A percentile compares a stretch with the other conserved stretches of the same genome.
Evolutionary conservation across 2,888 invertebrate species (phyloP).

Genomic region (Drosophila hawaiiensis): DNA sequence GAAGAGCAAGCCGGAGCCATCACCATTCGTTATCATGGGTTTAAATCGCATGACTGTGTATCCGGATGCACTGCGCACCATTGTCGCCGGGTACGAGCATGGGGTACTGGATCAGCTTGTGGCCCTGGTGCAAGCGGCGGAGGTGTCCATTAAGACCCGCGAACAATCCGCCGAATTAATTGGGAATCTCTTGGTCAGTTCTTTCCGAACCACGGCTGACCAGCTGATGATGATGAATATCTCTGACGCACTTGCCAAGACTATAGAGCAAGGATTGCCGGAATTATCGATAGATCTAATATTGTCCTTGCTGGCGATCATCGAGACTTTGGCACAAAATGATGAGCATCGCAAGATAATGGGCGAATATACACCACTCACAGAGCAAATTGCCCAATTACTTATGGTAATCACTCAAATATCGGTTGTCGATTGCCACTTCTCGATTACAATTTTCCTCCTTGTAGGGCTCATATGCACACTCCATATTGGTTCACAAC

Average conservation of each 20-base stretch:
- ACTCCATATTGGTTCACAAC: constrained; percentile 74
- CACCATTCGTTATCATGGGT: constrained; percentile 65
- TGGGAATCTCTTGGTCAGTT: constrained; percentile 54
- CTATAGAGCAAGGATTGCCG: constrained; percentile 62
- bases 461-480: constrained; percentile 62
- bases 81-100: constrained; percentile 57
- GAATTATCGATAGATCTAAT: constrained; percentile 73
- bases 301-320: constrained; percentile 64
- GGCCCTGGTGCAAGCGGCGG: constrained; percentile 41
- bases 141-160: constrained; percentile 63
- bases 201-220: constrained; percentile 61
- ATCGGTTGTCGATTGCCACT: background rate
- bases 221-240: constrained; percentile 53
- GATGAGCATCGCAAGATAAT: constrained; percentile 65
- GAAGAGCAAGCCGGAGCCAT: constrained; percentile 49
- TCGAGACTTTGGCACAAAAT: constrained; percentile 75
- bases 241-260: constrained; percentile 37
- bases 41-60: constrained; percentile 72
- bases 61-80: constrained; percentile 58
- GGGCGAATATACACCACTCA: constrained; percentile 40
- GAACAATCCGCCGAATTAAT: constrained; percentile 74
- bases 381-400: constrained; percentile 64
- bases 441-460: background rate
- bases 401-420: constrained; percentile 63
- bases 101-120: constrained; percentile 56